Conservation (phyloP, 2,888 invertebrate species). For the Leptinotarsa rubiginosa region DNA sequence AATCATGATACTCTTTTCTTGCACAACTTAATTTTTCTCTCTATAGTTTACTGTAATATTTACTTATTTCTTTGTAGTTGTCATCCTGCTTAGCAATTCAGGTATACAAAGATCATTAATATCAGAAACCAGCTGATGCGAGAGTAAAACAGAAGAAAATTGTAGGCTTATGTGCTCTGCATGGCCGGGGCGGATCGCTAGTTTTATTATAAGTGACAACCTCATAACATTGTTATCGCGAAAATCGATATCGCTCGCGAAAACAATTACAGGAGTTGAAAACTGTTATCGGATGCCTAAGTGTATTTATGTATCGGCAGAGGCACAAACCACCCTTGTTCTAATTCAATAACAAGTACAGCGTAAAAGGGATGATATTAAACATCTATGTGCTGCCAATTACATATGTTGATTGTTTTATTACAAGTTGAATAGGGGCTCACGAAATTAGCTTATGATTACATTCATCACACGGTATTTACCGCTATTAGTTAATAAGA, state of each 20-base stretch:
- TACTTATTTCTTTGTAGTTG: too few relatives aligned
- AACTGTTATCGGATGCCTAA: slow-evolving; percentile 20
- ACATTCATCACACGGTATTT: slow-evolving; percentile 67
- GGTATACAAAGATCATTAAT: too few relatives aligned
- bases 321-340: slow-evolving; percentile 28
- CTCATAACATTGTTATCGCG: neutral
- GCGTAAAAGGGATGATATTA: slow-evolving; percentile 56
- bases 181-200: neutral
- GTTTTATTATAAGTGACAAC: neutral
- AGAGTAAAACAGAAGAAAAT: too few relatives aligned
- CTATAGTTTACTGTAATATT: too few relatives aligned
- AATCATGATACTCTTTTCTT: too few relatives aligned
- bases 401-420: slow-evolving; percentile 66
- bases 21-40: too few relatives aligned
- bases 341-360: slow-evolving; percentile 54
- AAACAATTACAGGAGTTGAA: slow-evolving; percentile 7
- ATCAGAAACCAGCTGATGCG: too few relatives aligned
- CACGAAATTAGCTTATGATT: slow-evolving; percentile 66
- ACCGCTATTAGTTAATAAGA: slow-evolving; percentile 67
- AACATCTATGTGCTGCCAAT: slow-evolving; percentile 57
- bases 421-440: slow-evolving; percentile 59
- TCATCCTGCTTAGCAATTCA: too few relatives aligned
- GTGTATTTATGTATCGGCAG: slow-evolving; percentile 25
- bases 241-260: slow-evolving; percentile 11
- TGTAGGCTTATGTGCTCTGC: too few relatives aligned